Evolutionary conservation across 2,113 vertebrate species (phyloP), one percentile per base, ranked within the genome.

Genomic region (Sebastes schlegelii): DNA sequence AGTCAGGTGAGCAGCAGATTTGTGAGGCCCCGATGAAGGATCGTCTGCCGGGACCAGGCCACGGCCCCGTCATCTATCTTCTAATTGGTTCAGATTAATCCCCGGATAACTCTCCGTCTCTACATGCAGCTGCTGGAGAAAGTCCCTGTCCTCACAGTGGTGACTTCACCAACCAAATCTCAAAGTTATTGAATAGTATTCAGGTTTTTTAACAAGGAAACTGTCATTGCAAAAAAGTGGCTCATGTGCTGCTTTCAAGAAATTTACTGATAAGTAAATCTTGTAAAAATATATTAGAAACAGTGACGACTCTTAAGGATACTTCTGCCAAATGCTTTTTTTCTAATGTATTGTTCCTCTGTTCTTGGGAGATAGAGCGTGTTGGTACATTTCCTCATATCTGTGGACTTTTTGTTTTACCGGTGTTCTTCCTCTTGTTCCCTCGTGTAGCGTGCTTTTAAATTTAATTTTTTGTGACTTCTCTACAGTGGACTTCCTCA

Each of bases 81-180:
- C 48, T 78, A 45, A 82, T 67, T 80, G 78, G 88, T 77, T 88
- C 70, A 81, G 7, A 85, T 85, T 67, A 82, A 91, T 84, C 77
- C 68, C 12, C 14, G 19, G 19, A 60, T 78, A 69, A 74, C 45
- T 48, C 5, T 4, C 17, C 12, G 4, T 45, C 40, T 57, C 0
- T 64, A 5, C 23, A 68, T 34, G 26, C 52, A 68, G 58, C 48
- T 0, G 14, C 57, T 66, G n/a, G 17, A 60, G 52, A 61, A 69
- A 43, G 63, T n/a, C 51, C 52, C 40, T 58, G 54, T 79, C 55
- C n/a, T 43, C 14, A 8, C 14, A n/a, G 21, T 2, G 6, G 52
- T n/a, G 60, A 52, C 21, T n/a, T 63, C 23, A 49, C 21, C 1
- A 9, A 3, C 9, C 23, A 71, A 14, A 60, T 74, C 23, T 21